Conservation (phyloP, 2,113 vertebrate genomes). For the Scomber japonicus region DNA sequence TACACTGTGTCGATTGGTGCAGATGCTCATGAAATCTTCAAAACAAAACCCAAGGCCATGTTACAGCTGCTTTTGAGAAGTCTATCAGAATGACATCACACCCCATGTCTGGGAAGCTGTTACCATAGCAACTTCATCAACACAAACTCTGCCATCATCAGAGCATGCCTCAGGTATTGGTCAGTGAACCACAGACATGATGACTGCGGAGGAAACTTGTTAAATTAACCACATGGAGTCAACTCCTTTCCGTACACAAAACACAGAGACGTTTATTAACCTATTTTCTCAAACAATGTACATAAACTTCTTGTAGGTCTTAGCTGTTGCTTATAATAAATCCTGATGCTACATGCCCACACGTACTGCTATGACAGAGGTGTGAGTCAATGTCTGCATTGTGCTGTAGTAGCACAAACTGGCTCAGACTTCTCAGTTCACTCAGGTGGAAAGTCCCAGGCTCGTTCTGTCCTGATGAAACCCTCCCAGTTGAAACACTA, state of each 20-base stretch:
- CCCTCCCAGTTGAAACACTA: conserved; percentile 36
- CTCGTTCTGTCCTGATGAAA: conserved; percentile 26
- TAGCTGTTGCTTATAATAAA: conserved; percentile 1
- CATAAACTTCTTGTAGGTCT: conserved; percentile 1
- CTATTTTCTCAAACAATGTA: conserved; percentile 18
- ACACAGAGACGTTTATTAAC: conserved; percentile 30
- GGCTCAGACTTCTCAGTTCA: conserved; percentile 17
- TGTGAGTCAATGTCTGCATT: conserved; percentile 49
- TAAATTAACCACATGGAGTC: conserved; percentile 50
- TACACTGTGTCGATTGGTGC: neutral
- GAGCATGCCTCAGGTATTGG: conserved; percentile 63
- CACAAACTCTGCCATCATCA: conserved; percentile 54
- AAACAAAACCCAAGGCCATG: conserved; percentile 20
- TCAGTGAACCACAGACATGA: conserved; percentile 64
- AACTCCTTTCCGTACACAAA: conserved; percentile 46
- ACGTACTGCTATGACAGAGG: conserved; percentile 32
- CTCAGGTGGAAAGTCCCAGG: conserved; percentile 68
- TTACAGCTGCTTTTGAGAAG: neutral
- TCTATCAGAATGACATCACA: conserved; percentile 44
- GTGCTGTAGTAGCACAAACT: neutral
- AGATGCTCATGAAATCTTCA: conserved; percentile 9
- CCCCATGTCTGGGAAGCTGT: conserved; percentile 34
- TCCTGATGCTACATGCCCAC: conserved; percentile 3
- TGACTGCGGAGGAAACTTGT: conserved; percentile 70
- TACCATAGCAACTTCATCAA: conserved; percentile 60